These are phyloP conservation scores for Calliscelio sp. DNA, from an alignment of 2,888 invertebrate species.

Conservation along the genomic window DNA sequence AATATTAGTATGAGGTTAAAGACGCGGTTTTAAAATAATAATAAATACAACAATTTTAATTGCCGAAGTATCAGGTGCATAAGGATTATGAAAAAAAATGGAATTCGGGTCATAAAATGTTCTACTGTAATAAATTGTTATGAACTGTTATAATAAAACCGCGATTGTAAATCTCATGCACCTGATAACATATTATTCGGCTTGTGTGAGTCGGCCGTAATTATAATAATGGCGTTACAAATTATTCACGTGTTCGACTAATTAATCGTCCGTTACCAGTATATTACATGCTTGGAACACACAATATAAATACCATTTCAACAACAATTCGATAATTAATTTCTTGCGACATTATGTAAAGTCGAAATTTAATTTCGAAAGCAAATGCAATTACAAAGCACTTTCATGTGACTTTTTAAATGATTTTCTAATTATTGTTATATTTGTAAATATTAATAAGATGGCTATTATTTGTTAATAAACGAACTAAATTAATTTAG, in stretches of 20 bases:
- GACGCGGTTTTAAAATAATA: constrained; percentile 38
- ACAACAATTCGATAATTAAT: constrained; percentile 23
- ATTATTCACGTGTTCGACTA: constrained; percentile 42
- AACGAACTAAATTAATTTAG: no score
- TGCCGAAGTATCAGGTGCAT: constrained; percentile 26
- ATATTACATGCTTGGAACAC: constrained; percentile 3
- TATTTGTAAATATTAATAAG: no score
- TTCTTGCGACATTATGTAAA: neutral
- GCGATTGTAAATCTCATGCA: constrained; percentile 46
- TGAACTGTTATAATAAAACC: constrained; percentile 49
- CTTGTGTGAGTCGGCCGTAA: constrained; percentile 23
- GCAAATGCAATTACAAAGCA: neutral
- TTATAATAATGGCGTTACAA: constrained; percentile 51
- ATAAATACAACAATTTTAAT: constrained; percentile 44
- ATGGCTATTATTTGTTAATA: no score
- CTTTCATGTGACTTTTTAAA: neutral
- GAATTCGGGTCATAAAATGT: constrained; percentile 34
- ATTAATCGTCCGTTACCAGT: constrained; percentile 49
- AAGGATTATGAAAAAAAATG: neutral
- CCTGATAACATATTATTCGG: constrained; percentile 51
- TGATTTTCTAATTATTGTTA: no score
- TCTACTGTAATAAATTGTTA: constrained; percentile 39
- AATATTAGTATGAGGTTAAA: neutral
- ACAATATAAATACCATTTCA: constrained; percentile 18
- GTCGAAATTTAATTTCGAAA: constrained; percentile 17